phyloP scores from a whole-genome alignment of 2,888 invertebrate species.

The Seladonia tumulorum region DNA sequence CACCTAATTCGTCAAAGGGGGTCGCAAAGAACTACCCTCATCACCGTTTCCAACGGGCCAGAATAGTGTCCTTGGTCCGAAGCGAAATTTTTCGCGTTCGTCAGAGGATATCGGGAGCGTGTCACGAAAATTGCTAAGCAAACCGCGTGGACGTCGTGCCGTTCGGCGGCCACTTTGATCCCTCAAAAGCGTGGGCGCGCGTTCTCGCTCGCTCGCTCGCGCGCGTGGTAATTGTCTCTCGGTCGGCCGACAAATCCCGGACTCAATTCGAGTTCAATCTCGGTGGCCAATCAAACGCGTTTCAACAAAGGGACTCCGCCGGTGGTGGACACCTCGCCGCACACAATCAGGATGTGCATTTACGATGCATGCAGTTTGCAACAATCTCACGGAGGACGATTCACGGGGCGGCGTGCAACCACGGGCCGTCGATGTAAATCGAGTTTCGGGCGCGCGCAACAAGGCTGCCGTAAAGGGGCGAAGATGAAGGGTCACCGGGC shows the following conservation, averaged over 20 bases:
- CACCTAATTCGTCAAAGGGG: background rate
- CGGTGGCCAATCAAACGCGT: constrained; percentile 55
- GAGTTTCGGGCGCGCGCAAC: constrained; percentile 37
- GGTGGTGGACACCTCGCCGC: constrained; percentile 16
- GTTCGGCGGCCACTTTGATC: constrained; percentile 17
- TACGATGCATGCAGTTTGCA: constrained; percentile 61
- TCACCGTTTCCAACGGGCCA: background rate
- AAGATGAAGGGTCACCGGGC: constrained; percentile 51
- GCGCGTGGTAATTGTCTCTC: constrained; percentile 38
- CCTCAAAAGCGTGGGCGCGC: background rate
- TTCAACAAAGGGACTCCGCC: constrained; percentile 57
- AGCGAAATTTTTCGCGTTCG: background rate
- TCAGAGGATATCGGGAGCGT: background rate
- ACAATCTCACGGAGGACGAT: constrained; percentile 44
- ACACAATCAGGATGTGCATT: constrained; percentile 57
- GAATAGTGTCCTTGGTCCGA: background rate
- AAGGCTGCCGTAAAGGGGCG: constrained; percentile 36
- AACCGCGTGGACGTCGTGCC: background rate
- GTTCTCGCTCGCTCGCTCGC: background rate
- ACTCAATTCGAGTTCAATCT: constrained; percentile 61
- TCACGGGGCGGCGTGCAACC: constrained; percentile 15
- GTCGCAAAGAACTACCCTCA: background rate
- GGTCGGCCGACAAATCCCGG: constrained; percentile 12
- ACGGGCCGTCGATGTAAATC: constrained; percentile 45
- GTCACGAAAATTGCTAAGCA: constrained; percentile 5